Evolutionary conservation across 2,113 vertebrate genomes (phyloP).

Genomic region (Pipra filicauda): DNA sequence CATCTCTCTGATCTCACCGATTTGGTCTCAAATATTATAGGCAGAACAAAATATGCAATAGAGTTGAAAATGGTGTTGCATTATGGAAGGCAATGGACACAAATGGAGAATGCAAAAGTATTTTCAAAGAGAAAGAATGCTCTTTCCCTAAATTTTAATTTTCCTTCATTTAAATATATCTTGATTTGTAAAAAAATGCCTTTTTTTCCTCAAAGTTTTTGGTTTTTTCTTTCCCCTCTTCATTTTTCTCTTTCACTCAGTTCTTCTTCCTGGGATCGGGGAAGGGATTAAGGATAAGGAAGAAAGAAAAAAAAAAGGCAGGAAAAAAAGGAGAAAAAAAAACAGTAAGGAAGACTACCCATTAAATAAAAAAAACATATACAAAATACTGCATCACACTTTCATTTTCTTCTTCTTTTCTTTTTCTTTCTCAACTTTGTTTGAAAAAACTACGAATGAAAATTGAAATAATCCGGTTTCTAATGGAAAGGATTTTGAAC

Average conservation of each 20-base stretch:
- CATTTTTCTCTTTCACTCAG: neutral
- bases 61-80: neutral
- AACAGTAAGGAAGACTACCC: neutral
- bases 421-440: neutral
- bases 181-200: neutral
- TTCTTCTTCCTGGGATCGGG: rapidly evolving
- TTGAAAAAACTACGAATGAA: neutral
- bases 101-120: neutral
- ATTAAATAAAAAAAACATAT: neutral
- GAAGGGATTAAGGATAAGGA: rapidly evolving
- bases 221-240: rapidly evolving
- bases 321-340: rapidly evolving
- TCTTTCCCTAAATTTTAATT: neutral
- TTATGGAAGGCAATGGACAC: rapidly evolving
- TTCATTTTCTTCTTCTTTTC: neutral
- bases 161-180: neutral
- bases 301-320: rapidly evolving
- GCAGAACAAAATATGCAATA: neutral
- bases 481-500: neutral
- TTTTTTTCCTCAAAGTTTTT: neutral
- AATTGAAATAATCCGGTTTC: neutral
- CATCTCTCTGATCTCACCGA: neutral
- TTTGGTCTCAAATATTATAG: neutral
- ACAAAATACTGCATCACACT: neutral
- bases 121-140: neutral